Base-by-base conservation (phyloP, 2,113 vertebrate genomes). In the Hipposideros armiger region DNA sequence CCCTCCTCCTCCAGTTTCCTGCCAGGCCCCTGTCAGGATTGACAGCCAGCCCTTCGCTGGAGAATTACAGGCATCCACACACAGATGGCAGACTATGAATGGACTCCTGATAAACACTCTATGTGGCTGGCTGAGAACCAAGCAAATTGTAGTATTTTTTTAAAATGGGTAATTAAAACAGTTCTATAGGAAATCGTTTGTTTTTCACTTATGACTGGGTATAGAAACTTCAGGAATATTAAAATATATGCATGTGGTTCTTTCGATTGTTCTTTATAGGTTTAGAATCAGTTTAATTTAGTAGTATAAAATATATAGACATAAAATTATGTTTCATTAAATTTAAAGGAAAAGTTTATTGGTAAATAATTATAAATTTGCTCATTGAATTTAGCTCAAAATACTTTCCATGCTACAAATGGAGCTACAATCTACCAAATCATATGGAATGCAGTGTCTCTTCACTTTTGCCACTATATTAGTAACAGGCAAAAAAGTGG, bases 251-350 rank as follows among this genome's bases (percentile, higher is more conserved):
- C 5, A 22, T 42, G 28, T 67, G 76, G 5, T 50, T 82, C 66
- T 82, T 81, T 66, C 70, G 45, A 80, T 54, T 82, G 72, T 73
- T 96, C 54, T 94, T 92, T 72, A 85, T 3, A 72, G 54, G 36
- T 54, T 90, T 91, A 82, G 89, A 81, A 76, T 58, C 10, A n/a
- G 56, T n/a, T 84, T 62, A 64, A 86, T 69, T 72, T 47, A 82
- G 60, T 74, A 81, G 36, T 85, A 47, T 76, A 76, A 94, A 87
- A 72, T 24, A 89, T n/a, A 47, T 8, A 77, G 20, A 88, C 26
- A 80, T 67, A 94, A 87, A 62, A 86, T 73, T 82, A 74, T 14
- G 6, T 82, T 77, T 93, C 11, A 72, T 77, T 82, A 86, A 77
- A 86, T 73, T 72, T 66, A 77, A 88, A 70, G 56, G 47, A 91